Evolutionary conservation across 2,888 invertebrate genomes (phyloP), one percentile per base, ranked within the genome.

Genomic region (Thymelicus lineola): DNA sequence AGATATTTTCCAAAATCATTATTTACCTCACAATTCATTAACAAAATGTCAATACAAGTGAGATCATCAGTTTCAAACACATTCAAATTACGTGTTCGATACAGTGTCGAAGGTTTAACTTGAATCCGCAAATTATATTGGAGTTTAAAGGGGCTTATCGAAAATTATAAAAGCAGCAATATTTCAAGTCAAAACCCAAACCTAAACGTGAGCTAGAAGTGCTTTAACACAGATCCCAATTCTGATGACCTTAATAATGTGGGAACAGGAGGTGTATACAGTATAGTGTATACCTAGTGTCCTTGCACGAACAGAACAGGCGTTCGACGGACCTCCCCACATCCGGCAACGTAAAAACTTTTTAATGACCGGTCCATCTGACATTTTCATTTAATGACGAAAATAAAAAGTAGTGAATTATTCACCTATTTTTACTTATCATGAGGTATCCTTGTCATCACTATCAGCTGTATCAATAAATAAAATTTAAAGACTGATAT

Each of bases 251-350:
- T 83, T 83, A 80, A 82, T 79, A 75, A 80, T 81, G 82, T 84
- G 82, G 82, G 85, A 87, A 88, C 84, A 82, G 80, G 75, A 80
- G 83, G 80, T 81, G 76, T 80, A n/a, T n/a, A n/a, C n/a, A n/a
- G n/a, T n/a, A n/a, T n/a, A n/a, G 80, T 81, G 76, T 80, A 42
- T 20, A 58, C 48, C 14, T 78, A 35, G 69, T 78, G 87, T 83
- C 89, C 91, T 90, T 90, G 88, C 75, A 80, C 78, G 77, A 80
- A 79, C 80, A 79, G 77, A 28, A 55, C 55, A 63, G 63, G 17
- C 69, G 69, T 28, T 64, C 69, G 61, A 79, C 79, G 75, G 79
- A 76, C 80, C 79, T 81, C 82, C 83, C 81, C 75, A 82, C 85
- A 87, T 91, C 89, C 91, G 89, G 82, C 76, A 79, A 62, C 75